Evolutionary conservation across 2,888 invertebrate species (phyloP).

Genomic region (Smittia sp.): DNA sequence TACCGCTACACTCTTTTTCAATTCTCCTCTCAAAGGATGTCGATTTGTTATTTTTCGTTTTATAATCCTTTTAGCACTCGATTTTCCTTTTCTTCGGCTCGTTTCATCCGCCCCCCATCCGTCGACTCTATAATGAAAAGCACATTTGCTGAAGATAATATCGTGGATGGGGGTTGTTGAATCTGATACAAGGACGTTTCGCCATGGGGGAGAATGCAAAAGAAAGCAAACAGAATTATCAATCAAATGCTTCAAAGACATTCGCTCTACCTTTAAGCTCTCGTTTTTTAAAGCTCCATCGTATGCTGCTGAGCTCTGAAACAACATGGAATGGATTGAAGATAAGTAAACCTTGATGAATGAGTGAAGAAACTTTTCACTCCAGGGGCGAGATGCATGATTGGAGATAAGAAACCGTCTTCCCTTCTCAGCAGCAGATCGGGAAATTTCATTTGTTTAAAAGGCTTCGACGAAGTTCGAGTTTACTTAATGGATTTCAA

Average conservation of each 20-base stretch:
- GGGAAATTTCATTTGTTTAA: neutral
- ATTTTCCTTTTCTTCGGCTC: neutral
- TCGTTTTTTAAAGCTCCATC: neutral
- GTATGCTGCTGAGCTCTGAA: neutral
- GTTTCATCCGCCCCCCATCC: neutral
- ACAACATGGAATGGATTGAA: neutral
- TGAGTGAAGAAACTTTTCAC: neutral
- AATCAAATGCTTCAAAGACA: constrained; percentile 10
- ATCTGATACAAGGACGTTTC: neutral
- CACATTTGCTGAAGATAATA: constrained; percentile 7
- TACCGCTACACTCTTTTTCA: constrained; percentile 14
- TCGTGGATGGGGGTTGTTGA: neutral
- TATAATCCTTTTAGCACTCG: constrained; percentile 31
- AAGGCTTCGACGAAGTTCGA: neutral
- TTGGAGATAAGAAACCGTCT: neutral
- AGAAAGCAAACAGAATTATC: constrained; percentile 23
- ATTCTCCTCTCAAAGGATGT: constrained; percentile 26
- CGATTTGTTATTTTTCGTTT: constrained; percentile 33
- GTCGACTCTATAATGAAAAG: constrained; percentile 19
- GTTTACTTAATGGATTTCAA: constrained; percentile 3
- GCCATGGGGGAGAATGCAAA: constrained; percentile 1
- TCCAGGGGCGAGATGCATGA: neutral
- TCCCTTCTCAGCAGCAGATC: neutral
- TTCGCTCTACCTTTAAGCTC: neutral
- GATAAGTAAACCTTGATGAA: constrained; percentile 3